Conservation (phyloP, 2,888 invertebrate species). For the Hesperia comma region DNA sequence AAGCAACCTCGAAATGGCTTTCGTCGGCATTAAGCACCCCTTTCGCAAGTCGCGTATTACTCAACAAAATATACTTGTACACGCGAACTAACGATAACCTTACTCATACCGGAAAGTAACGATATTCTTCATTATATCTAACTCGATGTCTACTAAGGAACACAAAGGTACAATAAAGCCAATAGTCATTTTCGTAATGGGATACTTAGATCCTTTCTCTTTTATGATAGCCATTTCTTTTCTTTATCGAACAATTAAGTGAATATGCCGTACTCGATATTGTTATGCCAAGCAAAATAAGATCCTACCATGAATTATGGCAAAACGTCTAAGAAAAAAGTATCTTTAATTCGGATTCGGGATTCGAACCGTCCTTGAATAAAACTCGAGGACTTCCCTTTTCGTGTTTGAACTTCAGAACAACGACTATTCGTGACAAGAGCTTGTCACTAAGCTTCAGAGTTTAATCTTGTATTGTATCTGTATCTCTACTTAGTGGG, state of each 20-base stretch:
- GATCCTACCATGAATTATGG: too few species aligned
- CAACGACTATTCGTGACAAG: too few species aligned
- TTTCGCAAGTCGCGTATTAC: slow-evolving; percentile 25
- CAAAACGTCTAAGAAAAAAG: too few species aligned
- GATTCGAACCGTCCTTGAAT: too few species aligned
- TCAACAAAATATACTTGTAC: slow-evolving; percentile 29
- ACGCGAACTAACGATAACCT: slow-evolving; percentile 32
- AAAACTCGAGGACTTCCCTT: too few species aligned
- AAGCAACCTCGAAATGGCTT: slow-evolving; percentile 26
- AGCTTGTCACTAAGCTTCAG: too few species aligned
- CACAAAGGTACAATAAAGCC: background rate
- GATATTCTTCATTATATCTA: slow-evolving; percentile 6
- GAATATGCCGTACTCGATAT: too few species aligned
- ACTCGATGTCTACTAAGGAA: background rate
- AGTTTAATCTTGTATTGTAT: too few species aligned
- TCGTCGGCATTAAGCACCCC: slow-evolving; percentile 22
- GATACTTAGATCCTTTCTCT: background rate
- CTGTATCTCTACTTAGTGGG: too few species aligned
- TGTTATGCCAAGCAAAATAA: too few species aligned
- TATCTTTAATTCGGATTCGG: too few species aligned
- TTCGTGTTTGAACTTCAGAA: too few species aligned
- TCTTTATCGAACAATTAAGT: background rate
- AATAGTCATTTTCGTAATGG: slow-evolving; percentile 3
- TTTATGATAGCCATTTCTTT: background rate
- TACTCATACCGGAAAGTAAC: slow-evolving; percentile 25